Base-by-base conservation (phyloP, 2,888 invertebrate species). In the Gastrophysa polygoni region DNA sequence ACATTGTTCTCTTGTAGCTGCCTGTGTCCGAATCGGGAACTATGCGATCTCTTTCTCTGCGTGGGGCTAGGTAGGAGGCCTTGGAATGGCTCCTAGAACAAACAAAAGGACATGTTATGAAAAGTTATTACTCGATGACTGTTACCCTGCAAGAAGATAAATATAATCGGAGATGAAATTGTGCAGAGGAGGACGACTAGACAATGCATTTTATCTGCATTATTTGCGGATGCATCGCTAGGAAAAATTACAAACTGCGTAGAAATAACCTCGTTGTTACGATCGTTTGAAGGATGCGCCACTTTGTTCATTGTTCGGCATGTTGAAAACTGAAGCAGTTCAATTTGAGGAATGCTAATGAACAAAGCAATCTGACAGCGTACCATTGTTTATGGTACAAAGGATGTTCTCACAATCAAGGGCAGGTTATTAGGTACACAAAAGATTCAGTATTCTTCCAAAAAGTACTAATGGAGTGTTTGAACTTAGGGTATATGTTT, bases 21-120 rank as follows among this genome's bases (percentile, higher is more conserved):
- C 91, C 91, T 74, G 87, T 88, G 78, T 90, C 91, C 63, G 88
- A 86, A 79, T 89, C 90, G 6, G 87, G 87, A 48, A 86, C 82
- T 32, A 85, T 84, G 72, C 86, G 84, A 69, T 90, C 90, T 66
- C 88, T 85, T 75, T 90, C 90, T 58, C 89, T 85, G 43, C 89
- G 85, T 67, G 87, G 86, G n/a, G 90, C 88, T 81, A 91, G 81
- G 79, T 91, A 91, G 60, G 91, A 90, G 68, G 90, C 90, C 82
- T 91, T 91, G 56, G 91, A 91, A 77, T 90, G 89, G 77, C 89
- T 90, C 83, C 91, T 91, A 85, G 16, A 86, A 84, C 69, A n/a
- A n/a, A n/a, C n/a, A n/a, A n/a, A n/a, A n/a, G n/a, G n/a, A n/a
- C n/a, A n/a, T n/a, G n/a, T n/a, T n/a, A n/a, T n/a, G n/a, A n/a